Conservation (phyloP, 1,140 invertebrate species). For the Conus ventricosus region DNA sequence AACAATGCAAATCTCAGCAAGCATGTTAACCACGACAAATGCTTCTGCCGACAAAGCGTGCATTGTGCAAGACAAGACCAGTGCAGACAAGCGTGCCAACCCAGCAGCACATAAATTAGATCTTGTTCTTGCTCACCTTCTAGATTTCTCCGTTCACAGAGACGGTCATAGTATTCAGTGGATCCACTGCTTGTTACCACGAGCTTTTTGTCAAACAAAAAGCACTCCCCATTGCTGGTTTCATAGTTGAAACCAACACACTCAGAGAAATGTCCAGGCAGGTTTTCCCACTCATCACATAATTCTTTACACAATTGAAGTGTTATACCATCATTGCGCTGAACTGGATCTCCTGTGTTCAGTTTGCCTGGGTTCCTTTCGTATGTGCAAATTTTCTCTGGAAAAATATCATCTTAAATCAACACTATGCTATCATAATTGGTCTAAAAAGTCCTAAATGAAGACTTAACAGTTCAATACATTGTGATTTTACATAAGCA, state of each 20-base stretch:
- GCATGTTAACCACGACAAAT: no score
- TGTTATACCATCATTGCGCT: neutral
- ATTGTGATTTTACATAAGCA: no score
- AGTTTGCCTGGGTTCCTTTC: no score
- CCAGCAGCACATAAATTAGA: neutral
- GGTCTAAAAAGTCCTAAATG: no score
- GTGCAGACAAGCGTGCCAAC: neutral
- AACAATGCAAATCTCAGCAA: no score
- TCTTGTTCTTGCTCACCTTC: neutral
- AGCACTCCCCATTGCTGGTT: neutral
- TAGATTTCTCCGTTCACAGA: neutral
- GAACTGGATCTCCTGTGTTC: no score
- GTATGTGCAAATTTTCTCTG: no score
- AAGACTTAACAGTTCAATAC: no score
- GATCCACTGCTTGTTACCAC: neutral
- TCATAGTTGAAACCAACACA: conserved; percentile 38
- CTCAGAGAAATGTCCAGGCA: neutral
- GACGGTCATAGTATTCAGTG: conserved; percentile 27
- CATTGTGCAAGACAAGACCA: neutral
- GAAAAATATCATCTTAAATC: no score
- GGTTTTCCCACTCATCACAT: conserved; percentile 10
- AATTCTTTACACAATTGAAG: neutral
- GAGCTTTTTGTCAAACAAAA: neutral
- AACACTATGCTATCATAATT: no score
- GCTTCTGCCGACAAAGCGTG: neutral